phyloP scores from a whole-genome alignment of 2,797 vertebrate species.

The Anabacerthia variegaticeps region DNA sequence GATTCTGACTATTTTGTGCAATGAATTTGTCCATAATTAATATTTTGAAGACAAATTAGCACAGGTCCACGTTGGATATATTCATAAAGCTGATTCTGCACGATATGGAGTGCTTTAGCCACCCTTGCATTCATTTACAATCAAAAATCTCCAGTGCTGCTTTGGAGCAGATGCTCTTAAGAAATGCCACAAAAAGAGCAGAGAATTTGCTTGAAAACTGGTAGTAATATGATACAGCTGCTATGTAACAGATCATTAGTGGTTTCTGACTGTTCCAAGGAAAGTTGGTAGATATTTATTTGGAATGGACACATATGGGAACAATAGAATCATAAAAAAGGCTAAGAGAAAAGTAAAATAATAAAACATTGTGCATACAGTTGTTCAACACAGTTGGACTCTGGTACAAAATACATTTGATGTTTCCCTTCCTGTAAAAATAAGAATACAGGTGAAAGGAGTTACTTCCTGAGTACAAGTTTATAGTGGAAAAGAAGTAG shows the following conservation, averaged over 20 bases:
- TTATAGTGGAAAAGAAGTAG: not conserved
- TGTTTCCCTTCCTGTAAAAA: not conserved
- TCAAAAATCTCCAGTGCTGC: not conserved
- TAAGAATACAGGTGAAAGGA: not conserved
- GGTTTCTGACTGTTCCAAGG: constrained; percentile 4
- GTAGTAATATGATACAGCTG: constrained; percentile 1
- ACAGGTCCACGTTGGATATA: not conserved
- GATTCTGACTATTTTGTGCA: not conserved
- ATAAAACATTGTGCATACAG: not conserved
- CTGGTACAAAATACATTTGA: not conserved
- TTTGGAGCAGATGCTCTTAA: not conserved
- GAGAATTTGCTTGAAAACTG: not conserved
- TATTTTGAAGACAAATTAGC: not conserved
- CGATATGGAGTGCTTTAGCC: not conserved
- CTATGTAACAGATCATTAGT: not conserved
- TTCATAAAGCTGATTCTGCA: not conserved
- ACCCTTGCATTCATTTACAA: not conserved
- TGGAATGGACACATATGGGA: not conserved
- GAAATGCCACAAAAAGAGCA: not conserved
- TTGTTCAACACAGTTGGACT: not conserved
- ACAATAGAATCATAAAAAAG: not conserved
- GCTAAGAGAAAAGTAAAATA: not conserved
- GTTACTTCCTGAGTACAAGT: not conserved
- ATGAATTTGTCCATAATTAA: not conserved
- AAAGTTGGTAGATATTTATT: not conserved